These are phyloP conservation scores for Gasterosteus aculeatus DNA, from an alignment of 2,113 vertebrate species.

Conservation along the genomic window DNA sequence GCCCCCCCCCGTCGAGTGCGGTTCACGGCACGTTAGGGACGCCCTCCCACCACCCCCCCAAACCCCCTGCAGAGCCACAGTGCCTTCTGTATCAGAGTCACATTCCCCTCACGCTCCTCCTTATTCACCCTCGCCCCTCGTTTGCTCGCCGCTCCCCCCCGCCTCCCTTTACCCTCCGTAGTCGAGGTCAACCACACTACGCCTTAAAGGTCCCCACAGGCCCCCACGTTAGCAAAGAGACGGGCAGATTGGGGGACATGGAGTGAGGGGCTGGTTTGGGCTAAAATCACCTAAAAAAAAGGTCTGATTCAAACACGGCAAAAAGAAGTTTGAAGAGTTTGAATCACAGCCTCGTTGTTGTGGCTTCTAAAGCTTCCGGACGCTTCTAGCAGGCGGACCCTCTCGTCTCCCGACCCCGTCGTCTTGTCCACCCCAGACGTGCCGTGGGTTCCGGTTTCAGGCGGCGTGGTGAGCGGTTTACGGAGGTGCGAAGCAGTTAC, in stretches of 20 bases:
- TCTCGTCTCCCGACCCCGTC: slow-evolving; percentile 33
- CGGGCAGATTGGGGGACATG: slow-evolving; percentile 37
- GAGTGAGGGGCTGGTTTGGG: slow-evolving; percentile 18
- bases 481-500: slow-evolving; percentile 68
- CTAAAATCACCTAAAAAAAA: neutral
- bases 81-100: slow-evolving; percentile 82
- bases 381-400: slow-evolving; percentile 34
- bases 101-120: slow-evolving; percentile 40
- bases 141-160: neutral
- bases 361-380: slow-evolving; percentile 8
- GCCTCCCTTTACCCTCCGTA: slow-evolving; percentile 23
- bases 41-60: slow-evolving; percentile 18
- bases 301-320: slow-evolving; percentile 30
- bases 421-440: slow-evolving; percentile 34
- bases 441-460: slow-evolving; percentile 51
- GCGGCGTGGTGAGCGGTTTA: slow-evolving; percentile 63
- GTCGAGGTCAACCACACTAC: slow-evolving; percentile 61
- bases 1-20: slow-evolving; percentile 42
- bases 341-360: slow-evolving; percentile 35
- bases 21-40: slow-evolving; percentile 33
- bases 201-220: slow-evolving; percentile 71
- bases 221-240: slow-evolving; percentile 41
- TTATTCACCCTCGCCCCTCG: neutral
- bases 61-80: slow-evolving; percentile 77
- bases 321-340: slow-evolving; percentile 24